Evolutionary conservation across 2,113 vertebrate genomes (phyloP).

Genomic region (Chlamydotis undulata): DNA sequence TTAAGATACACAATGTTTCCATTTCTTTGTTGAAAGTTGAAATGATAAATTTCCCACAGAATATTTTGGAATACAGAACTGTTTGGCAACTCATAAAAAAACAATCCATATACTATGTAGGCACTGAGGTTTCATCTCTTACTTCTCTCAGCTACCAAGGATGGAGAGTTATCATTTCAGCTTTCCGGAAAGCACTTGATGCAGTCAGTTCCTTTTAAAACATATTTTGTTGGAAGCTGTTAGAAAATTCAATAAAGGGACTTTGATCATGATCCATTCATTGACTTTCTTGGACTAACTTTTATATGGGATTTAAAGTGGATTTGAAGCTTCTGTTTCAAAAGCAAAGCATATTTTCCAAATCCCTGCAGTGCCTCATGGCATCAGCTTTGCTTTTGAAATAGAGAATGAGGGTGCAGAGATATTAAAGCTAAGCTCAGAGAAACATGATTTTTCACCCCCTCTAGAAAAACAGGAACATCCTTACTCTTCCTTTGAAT

Average conservation of each 20-base stretch:
- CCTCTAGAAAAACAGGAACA: constrained; percentile 59
- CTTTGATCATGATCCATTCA: constrained; percentile 68
- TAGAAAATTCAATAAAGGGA: constrained; percentile 62
- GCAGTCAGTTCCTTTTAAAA: constrained; percentile 51
- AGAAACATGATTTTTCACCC: constrained; percentile 57
- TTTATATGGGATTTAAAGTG: constrained; percentile 69
- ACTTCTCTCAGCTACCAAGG: neutral
- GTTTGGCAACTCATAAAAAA: neutral
- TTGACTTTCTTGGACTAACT: constrained; percentile 65
- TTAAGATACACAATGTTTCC: neutral
- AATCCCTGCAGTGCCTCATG: constrained; percentile 54
- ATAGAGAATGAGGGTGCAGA: constrained; percentile 56
- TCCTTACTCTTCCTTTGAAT: constrained; percentile 46
- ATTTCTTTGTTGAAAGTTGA: neutral
- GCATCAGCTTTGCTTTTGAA: constrained; percentile 64
- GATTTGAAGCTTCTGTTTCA: constrained; percentile 70
- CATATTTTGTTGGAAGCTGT: constrained; percentile 56
- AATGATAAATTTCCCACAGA: neutral
- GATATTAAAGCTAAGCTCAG: constrained; percentile 63
- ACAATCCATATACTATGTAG: neutral
- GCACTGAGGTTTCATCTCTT: neutral
- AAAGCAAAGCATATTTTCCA: constrained; percentile 66
- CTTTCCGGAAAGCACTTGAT: constrained; percentile 46
- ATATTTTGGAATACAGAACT: neutral
- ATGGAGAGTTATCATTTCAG: constrained; percentile 15